Evolutionary conservation across 2,797 vertebrate species (phyloP), one percentile per base, ranked within the genome.

Genomic region (Hemibagrus guttatus): DNA sequence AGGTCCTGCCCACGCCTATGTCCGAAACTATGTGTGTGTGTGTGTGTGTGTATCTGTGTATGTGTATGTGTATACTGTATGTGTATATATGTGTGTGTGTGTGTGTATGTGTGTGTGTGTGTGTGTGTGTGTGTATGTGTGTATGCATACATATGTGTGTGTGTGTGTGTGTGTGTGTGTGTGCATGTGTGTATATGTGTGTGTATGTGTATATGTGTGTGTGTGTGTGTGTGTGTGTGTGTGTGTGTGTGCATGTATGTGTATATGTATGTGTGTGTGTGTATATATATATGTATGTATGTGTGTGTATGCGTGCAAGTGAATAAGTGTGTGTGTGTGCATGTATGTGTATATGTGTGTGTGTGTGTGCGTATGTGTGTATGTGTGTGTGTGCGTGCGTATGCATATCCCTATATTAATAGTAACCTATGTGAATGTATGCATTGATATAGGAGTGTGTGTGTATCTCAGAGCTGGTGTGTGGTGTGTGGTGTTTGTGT

Each of bases 401-500:
- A 5, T 39, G 46, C 35, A 39, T 39, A 39, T 39, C 35, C 35
- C 1, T 4, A 39, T 39, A 39, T 39, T 39, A 39, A 39, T 39
- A 39, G 35, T 39, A 39, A 39, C 35, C 35, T 2, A 39, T 39
- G 35, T 39, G 35, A 39, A 39, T 39, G 35, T 39, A n/a, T n/a
- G n/a, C n/a, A n/a, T n/a, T n/a, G n/a, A n/a, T n/a, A n/a, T n/a
- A n/a, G n/a, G n/a, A n/a, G n/a, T 84, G 54, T 61, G 35, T 78
- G 75, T 86, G 31, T 75, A 49, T 61, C 64, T 35, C 23, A 59
- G 13, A 4, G 11, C 14, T 56, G 23, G 66, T 84, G 84, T 82
- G 63, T 84, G 76, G 35, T 79, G 75, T 87, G 52, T 23, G 46
- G n/a, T 84, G 54, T 61, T n/a, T 78, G 75, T 86, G 31, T 75